These are phyloP conservation scores for Pogonomyrmex barbatus DNA, from an alignment of 1,140 invertebrate genomes.

Conservation along the genomic window DNA sequence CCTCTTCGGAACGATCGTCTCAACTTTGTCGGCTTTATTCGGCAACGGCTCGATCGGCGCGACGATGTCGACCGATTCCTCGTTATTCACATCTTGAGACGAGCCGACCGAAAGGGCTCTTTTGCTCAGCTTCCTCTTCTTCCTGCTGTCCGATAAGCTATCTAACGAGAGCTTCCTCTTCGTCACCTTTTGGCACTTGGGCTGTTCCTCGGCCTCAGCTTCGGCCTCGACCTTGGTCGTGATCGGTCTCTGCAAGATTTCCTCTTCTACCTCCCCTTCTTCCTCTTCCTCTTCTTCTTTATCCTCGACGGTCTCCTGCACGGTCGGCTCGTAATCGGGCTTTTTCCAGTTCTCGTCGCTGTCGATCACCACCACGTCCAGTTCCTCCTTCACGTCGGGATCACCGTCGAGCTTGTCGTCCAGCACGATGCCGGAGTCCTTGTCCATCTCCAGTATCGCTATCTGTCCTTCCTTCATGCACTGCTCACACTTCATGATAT, in stretches of 20 bases:
- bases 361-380: constrained; percentile 79
- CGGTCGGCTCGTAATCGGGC: constrained; percentile 83
- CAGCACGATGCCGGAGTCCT: constrained; percentile 83
- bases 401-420: constrained; percentile 84
- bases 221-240: constrained; percentile 32
- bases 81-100: constrained; percentile 65
- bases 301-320: constrained; percentile 78
- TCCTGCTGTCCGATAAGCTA: constrained; percentile 79
- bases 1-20: constrained; percentile 73
- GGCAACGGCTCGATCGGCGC: constrained; percentile 57
- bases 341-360: constrained; percentile 82
- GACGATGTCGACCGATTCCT: constrained; percentile 50
- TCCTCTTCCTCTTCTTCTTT: constrained; percentile 67
- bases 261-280: constrained; percentile 48
- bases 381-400: constrained; percentile 82
- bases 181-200: constrained; percentile 86
- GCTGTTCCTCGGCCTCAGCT: constrained; percentile 79
- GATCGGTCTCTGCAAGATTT: constrained; percentile 40
- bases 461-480: constrained; percentile 83
- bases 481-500: constrained; percentile 84
- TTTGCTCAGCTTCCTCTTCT: constrained; percentile 81
- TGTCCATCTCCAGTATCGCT: constrained; percentile 84
- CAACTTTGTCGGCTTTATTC: constrained; percentile 56
- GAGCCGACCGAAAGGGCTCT: constrained; percentile 81
- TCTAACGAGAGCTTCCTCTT: constrained; percentile 84